phyloP scores from a whole-genome alignment of 2,113 vertebrate genomes.

The Bubo bubo region DNA sequence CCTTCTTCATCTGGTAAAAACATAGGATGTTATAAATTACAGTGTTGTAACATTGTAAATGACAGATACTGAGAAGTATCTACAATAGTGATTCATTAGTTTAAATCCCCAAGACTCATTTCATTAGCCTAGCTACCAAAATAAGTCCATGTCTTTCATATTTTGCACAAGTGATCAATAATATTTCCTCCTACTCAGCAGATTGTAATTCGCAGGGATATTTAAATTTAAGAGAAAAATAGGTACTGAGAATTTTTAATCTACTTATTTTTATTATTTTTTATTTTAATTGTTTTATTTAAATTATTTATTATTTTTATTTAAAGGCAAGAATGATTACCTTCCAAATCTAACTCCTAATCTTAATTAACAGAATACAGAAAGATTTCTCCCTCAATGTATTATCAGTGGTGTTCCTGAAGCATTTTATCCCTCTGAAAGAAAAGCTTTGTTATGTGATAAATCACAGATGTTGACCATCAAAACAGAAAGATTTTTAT shows the following conservation, averaged over 20 bases:
- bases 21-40: neutral
- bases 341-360: neutral
- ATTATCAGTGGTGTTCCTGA: neutral
- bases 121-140: neutral
- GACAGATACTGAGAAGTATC: neutral
- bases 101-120: neutral
- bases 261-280: neutral
- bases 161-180: neutral
- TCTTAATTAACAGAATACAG: neutral
- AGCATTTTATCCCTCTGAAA: neutral
- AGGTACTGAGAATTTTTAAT: neutral
- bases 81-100: neutral
- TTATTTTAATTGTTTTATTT: neutral
- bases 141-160: fast-evolving
- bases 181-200: neutral
- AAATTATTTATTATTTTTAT: neutral
- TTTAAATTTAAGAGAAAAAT: neutral
- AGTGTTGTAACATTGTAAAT: fast-evolving
- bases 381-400: neutral
- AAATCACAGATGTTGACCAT: neutral
- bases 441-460: neutral
- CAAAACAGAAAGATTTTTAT: neutral
- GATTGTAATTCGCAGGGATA: neutral
- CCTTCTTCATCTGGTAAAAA: neutral
- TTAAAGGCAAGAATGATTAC: neutral